phyloP scores from a whole-genome alignment of 2,888 invertebrate species.

The Zhuqinia jingwanae region DNA sequence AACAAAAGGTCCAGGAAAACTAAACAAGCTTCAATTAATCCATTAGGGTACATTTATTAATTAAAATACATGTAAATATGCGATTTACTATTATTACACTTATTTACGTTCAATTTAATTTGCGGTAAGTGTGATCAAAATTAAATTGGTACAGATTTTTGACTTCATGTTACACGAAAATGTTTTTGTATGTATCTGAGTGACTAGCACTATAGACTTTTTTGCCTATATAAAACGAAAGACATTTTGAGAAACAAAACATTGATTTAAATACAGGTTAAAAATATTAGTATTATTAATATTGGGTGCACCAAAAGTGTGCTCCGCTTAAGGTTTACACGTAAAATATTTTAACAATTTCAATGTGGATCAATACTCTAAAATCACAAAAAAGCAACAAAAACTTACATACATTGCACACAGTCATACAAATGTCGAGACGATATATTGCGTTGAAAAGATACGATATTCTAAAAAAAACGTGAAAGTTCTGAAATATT shows the following conservation, averaged over 20 bases:
- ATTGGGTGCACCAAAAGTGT: not conserved
- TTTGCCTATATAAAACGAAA: conserved; percentile 31
- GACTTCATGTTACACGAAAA: conserved; percentile 26
- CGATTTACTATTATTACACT: too few relatives aligned
- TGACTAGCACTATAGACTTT: conserved; percentile 44
- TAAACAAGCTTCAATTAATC: too few relatives aligned
- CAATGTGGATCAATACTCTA: not conserved
- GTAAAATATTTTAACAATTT: not conserved
- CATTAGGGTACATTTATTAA: too few relatives aligned
- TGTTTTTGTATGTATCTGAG: conserved; percentile 30
- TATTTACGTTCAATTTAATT: too few relatives aligned
- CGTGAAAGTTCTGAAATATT: too few relatives aligned
- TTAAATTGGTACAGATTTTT: not conserved
- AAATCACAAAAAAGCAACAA: not conserved
- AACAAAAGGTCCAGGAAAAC: too few relatives aligned
- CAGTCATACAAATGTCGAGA: not conserved
- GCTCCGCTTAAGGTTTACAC: not conserved
- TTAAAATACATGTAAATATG: too few relatives aligned
- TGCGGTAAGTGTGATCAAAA: not conserved
- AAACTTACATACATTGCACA: not conserved
- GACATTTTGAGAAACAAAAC: conserved; percentile 22
- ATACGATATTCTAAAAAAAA: not conserved
- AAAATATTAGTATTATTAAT: too few relatives aligned
- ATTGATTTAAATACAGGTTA: not conserved
- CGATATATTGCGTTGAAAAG: not conserved